Evolutionary conservation across 2,888 invertebrate genomes (phyloP).

Genomic region (Agrypnus murinus): DNA sequence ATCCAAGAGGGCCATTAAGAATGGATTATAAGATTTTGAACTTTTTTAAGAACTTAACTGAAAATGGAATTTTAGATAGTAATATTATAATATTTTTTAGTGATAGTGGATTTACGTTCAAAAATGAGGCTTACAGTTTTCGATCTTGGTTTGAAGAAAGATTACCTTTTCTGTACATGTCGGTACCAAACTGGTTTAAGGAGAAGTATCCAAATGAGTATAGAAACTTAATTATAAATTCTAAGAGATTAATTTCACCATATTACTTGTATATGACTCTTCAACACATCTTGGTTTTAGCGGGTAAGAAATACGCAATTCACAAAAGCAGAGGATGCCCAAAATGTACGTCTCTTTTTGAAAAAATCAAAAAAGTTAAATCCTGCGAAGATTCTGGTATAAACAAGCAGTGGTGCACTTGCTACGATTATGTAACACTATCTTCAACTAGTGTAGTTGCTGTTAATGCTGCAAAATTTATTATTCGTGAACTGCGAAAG

Average conservation of each 20-base stretch:
- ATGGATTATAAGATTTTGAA: constrained; percentile 78
- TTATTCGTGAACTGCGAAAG: constrained; percentile 66
- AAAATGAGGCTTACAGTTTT: constrained; percentile 82
- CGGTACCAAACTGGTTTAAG: constrained; percentile 78
- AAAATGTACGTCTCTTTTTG: constrained; percentile 79
- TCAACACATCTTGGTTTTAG: constrained; percentile 76
- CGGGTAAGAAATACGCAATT: constrained; percentile 66
- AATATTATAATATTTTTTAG: constrained; percentile 84
- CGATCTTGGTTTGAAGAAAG: constrained; percentile 84
- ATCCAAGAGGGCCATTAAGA: constrained; percentile 78
- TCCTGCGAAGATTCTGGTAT: constrained; percentile 82
- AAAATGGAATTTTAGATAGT: constrained; percentile 76
- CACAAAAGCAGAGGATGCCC: constrained; percentile 75
- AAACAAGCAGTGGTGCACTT: constrained; percentile 84
- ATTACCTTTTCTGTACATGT: constrained; percentile 82
- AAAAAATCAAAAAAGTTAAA: constrained; percentile 74
- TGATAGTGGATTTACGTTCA: constrained; percentile 88
- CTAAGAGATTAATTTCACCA: constrained; percentile 81
- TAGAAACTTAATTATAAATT: constrained; percentile 76
- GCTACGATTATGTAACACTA: constrained; percentile 75
- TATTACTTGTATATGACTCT: constrained; percentile 86
- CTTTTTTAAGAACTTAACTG: constrained; percentile 77
- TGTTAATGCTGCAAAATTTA: constrained; percentile 72
- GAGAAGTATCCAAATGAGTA: constrained; percentile 74
- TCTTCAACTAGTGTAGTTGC: constrained; percentile 72